phyloP scores from a whole-genome alignment of 2,113 vertebrate species.

The Anarhynchus alexandrinus region DNA sequence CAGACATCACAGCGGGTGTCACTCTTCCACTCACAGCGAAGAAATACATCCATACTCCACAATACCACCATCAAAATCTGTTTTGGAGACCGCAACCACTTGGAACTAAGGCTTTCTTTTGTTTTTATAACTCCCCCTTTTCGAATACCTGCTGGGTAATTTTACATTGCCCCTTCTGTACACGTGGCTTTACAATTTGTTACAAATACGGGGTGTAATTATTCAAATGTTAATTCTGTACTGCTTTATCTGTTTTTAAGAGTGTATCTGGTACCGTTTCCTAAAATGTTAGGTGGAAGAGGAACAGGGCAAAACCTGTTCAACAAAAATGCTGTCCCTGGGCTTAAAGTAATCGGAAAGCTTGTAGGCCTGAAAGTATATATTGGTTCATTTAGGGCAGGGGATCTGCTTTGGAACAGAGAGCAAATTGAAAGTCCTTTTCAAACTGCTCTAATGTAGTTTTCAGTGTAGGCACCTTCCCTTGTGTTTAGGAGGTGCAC shows the following conservation, averaged over 20 bases:
- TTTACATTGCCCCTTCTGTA: neutral
- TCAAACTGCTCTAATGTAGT: neutral
- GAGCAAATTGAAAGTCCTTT: neutral
- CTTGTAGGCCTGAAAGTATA: neutral
- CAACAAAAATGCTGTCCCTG: neutral
- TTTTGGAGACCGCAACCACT: neutral
- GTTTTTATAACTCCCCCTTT: neutral
- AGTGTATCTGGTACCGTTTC: rapidly evolving
- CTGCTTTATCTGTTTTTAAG: neutral
- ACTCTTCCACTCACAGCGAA: rapidly evolving
- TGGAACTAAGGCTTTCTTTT: neutral
- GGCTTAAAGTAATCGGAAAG: neutral
- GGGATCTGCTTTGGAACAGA: neutral
- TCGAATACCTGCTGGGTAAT: neutral
- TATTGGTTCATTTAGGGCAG: neutral
- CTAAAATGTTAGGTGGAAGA: too few relatives aligned
- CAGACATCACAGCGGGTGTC: neutral
- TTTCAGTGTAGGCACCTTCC: neutral
- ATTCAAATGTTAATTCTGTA: neutral
- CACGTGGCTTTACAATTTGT: neutral
- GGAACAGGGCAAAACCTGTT: too few relatives aligned
- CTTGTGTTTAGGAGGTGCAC: neutral
- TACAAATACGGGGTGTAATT: neutral
- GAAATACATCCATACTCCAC: neutral
- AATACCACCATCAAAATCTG: neutral